These are phyloP conservation scores for Graphium colonna DNA, from an alignment of 2,888 invertebrate genomes.

Conservation along the genomic window DNA sequence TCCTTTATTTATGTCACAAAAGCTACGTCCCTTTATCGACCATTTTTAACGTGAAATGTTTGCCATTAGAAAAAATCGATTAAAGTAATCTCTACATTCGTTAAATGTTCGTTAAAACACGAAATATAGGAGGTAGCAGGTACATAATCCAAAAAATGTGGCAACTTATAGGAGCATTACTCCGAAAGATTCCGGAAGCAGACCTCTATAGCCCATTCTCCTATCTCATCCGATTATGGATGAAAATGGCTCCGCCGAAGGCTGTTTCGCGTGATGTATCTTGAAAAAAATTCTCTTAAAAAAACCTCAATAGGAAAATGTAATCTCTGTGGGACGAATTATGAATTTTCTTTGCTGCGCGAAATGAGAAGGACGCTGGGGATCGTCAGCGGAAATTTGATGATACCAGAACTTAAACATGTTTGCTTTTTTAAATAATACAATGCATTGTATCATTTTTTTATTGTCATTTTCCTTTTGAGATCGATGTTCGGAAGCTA, in stretches of 20 bases:
- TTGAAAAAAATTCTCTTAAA: conserved; percentile 14
- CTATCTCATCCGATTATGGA: conserved; percentile 11
- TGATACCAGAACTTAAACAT: not conserved
- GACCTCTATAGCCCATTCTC: conserved; percentile 1
- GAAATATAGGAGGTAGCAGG: no score
- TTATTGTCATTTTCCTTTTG: no score
- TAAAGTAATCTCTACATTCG: no score
- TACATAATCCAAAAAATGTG: no score
- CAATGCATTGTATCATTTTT: no score
- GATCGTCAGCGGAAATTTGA: conserved; percentile 1
- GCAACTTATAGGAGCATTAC: conserved; percentile 1
- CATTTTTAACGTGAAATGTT: no score
- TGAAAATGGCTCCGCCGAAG: conserved; percentile 5
- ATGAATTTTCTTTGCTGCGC: conserved; percentile 27
- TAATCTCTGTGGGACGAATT: conserved; percentile 22
- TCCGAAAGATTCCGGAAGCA: not conserved
- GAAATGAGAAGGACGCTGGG: conserved; percentile 8
- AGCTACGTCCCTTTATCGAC: no score
- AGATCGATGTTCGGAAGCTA: no score
- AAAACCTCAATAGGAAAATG: conserved; percentile 22
- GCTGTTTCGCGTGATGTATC: conserved; percentile 19
- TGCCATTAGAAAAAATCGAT: no score
- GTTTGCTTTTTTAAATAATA: no score
- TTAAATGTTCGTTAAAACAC: no score
- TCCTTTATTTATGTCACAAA: no score